Evolutionary conservation across 2,797 vertebrate species (phyloP), one percentile per base, ranked within the genome.

Genomic region (Bradypodion ventrale): DNA sequence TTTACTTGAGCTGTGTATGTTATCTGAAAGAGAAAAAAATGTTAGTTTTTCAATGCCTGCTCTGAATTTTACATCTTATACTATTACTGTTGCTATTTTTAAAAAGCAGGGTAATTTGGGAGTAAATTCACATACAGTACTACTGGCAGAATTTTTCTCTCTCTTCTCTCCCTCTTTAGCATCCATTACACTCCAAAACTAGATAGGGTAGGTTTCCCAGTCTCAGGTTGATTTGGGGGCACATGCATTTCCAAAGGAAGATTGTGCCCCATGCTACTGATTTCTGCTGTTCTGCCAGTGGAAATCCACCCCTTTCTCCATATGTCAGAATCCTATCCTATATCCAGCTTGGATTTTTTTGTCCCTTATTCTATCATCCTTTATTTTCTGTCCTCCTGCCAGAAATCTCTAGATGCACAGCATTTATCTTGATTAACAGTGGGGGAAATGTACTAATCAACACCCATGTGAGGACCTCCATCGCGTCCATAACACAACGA

Each of bases 1-100:
- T 1, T 25, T 8, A 46, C 83, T 85, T 92, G 79, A 74, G 29
- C 89, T 87, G 65, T 74, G 9, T 7, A 0, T 15, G 15, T 75
- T 10, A n/a, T 25, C 60, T 66, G 65, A 66, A 85, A 21, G 9
- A n/a, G 32, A 74, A 72, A 80, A 79, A 83, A 85, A 75, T 52
- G 76, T 77, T 79, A 63, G 29, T 16, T 77, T 27, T 83, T 40
- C 84, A n/a, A 80, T 0, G 29, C 25, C 21, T 74, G 5, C 21
- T 79, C 29, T 73, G 46, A 80, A 65, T 75, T 75, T n/a, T 42
- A 46, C 8, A 40, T 29, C 9, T 13, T 13, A 5, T 32, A 16
- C 15, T 8, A 4, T 29, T 65, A 63, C 32, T 52, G 10, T 25
- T 56, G 4, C 66, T 65, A 56, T 79, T 40, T 3, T 27, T 44